phyloP scores from a whole-genome alignment of 2,113 vertebrate species.

The Cathartes aura region DNA sequence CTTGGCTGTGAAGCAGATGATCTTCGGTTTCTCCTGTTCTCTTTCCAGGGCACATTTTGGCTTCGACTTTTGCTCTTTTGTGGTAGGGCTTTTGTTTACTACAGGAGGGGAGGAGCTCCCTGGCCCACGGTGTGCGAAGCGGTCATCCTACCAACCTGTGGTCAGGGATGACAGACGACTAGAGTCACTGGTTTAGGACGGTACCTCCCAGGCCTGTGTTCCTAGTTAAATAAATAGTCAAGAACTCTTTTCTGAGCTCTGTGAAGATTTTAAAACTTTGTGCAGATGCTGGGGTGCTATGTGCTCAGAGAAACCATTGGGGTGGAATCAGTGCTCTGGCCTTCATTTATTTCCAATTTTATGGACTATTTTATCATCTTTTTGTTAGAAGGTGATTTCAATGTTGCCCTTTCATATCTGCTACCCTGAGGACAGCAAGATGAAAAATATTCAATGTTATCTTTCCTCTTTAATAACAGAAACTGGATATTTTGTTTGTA shows the following conservation, averaged over 20 bases:
- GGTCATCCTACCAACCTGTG: not conserved
- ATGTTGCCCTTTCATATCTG: not conserved
- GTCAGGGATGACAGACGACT: not conserved
- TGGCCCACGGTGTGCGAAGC: rapidly evolving
- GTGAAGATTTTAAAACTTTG: not conserved
- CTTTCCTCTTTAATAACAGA: not conserved
- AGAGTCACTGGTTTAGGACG: not conserved
- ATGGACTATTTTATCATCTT: not conserved
- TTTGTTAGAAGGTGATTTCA: not conserved
- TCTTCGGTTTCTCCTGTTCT: not conserved
- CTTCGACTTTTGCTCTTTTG: not conserved
- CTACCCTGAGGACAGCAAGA: not conserved
- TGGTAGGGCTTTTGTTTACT: not conserved
- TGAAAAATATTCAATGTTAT: not conserved
- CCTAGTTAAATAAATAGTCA: not conserved
- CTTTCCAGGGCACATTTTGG: not conserved
- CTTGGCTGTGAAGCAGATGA: not conserved
- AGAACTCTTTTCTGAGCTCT: not conserved
- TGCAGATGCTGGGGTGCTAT: not conserved
- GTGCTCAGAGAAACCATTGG: not conserved
- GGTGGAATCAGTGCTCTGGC: not conserved
- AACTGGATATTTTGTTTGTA: not conserved
- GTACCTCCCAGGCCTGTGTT: not conserved
- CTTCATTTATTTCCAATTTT: not conserved
- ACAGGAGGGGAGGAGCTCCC: not conserved